Evolutionary conservation across 2,113 vertebrate species (phyloP), one percentile per base, ranked within the genome.

Genomic region (Protomyctophum bolini): DNA sequence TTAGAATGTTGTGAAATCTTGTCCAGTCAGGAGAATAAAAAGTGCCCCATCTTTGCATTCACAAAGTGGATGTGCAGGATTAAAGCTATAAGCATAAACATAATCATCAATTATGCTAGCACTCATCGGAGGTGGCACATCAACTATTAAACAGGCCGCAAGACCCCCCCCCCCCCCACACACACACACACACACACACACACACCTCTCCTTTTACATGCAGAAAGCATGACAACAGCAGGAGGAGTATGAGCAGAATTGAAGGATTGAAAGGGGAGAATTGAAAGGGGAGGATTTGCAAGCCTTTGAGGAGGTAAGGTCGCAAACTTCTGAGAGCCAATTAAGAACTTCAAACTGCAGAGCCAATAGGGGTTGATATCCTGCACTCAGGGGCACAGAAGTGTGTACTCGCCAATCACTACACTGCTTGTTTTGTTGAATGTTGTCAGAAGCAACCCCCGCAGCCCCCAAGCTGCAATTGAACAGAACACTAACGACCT

Each of bases 401-500:
- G 80, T 57, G 67, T 84, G 77, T 75, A 62, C 86, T 88, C 80
- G 68, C 71, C 72, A 77, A 82, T 85, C 83, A 73, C 79, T 12
- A 58, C 14, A 2, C 14, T 64, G 73, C 75, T 81, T 77, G 83
- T 81, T 83, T 81, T 82, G 82, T 68, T 83, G 68, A 86, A 83
- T 78, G 73, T 74, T 78, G 82, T 83, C 70, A 77, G 70, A 64
- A 83, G 33, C 33, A 41, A 41, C 33, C 33, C 33, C 33, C 33
- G 33, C 33, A 4, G 33, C 76, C 72, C 82, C 80, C 82, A 54
- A 76, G 72, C 70, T 15, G 60, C 72, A 58, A 77, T 5, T 79
- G 85, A 87, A 79, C 61, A 47, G 72, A 82, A 70, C 75, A 21
- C 74, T 81, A 87, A 87, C 83, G 76, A 84, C 82, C 83, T 71